These are phyloP conservation scores for Drosophila orosa DNA, from an alignment of 1,140 invertebrate species.

Conservation along the genomic window DNA sequence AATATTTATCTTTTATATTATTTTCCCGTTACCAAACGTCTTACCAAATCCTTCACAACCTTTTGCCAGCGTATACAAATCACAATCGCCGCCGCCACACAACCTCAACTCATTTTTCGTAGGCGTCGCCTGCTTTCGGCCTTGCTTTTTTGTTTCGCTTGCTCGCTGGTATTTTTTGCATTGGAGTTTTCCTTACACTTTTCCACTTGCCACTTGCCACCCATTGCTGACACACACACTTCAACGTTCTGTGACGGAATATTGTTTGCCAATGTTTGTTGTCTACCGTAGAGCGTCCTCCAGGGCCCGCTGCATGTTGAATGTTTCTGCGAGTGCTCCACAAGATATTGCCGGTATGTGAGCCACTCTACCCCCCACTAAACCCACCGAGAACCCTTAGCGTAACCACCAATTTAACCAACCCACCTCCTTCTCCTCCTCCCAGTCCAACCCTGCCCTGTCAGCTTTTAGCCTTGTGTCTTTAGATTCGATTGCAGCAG, in stretches of 20 bases:
- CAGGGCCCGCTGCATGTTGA: conserved; percentile 76
- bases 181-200: conserved; percentile 23
- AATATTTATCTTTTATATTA: background rate
- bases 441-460: background rate
- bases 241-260: conserved; percentile 39
- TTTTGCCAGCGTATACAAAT: conserved; percentile 5
- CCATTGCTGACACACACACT: conserved; percentile 1
- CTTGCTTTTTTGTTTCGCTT: conserved; percentile 31
- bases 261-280: conserved; percentile 63
- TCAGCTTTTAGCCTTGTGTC: conserved; percentile 56
- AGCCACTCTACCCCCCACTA: conserved; percentile 29
- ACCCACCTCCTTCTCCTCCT: conserved; percentile 20
- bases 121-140: conserved; percentile 33
- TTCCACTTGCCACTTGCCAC: conserved; percentile 30
- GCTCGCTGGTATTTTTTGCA: conserved; percentile 26
- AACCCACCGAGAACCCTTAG: conserved; percentile 3
- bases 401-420: conserved; percentile 6
- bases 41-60: background rate
- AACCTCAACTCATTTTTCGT: conserved; percentile 31
- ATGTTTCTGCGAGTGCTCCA: conserved; percentile 82
- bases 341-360: conserved; percentile 82
- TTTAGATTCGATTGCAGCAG: conserved; percentile 52
- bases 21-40: background rate
- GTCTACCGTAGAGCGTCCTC: conserved; percentile 69
- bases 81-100: conserved; percentile 13